A percentile compares a stretch with the other conserved stretches of the same genome.
Conservation (phyloP, 1,140 invertebrate species). For the Chionoecetes opilio region DNA sequence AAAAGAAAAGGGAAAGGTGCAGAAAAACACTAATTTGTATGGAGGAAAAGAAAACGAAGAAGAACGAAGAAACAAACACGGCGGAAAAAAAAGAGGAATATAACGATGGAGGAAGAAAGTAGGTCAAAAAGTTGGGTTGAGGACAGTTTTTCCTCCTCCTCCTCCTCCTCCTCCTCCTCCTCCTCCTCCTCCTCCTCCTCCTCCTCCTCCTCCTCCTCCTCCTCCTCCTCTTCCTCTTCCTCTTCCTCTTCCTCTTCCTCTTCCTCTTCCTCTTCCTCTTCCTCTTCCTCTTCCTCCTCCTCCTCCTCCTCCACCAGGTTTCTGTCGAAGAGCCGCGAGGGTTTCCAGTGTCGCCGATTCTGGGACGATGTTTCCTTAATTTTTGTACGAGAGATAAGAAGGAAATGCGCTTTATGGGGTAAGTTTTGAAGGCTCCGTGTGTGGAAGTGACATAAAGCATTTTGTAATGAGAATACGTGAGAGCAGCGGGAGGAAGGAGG, state of each 20-base stretch:
- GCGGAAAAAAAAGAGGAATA: too few species aligned
- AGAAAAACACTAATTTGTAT: too few species aligned
- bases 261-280: neutral
- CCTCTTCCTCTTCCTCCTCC: too few species aligned
- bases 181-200: neutral
- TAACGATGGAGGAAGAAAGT: too few species aligned
- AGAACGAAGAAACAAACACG: too few species aligned
- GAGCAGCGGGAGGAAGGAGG: neutral
- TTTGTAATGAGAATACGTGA: neutral
- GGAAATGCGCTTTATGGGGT: neutral
- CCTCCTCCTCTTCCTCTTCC: neutral
- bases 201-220: neutral
- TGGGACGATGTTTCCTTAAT: neutral
- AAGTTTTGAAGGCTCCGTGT: neutral
- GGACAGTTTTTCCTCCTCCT: neutral
- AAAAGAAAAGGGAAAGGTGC: neutral
- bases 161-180: neutral
- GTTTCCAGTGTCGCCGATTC: neutral
- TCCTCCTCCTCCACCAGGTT: too few species aligned
- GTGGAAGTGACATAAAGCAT: neutral
- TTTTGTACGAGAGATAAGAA: neutral
- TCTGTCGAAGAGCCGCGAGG: too few species aligned
- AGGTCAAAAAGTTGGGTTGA: too few species aligned
- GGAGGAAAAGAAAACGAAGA: neutral
- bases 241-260: neutral